Evolutionary conservation across 2,797 vertebrate genomes (phyloP), one percentile per base, ranked within the genome.

Genomic region (Heterohyrax brucei): DNA sequence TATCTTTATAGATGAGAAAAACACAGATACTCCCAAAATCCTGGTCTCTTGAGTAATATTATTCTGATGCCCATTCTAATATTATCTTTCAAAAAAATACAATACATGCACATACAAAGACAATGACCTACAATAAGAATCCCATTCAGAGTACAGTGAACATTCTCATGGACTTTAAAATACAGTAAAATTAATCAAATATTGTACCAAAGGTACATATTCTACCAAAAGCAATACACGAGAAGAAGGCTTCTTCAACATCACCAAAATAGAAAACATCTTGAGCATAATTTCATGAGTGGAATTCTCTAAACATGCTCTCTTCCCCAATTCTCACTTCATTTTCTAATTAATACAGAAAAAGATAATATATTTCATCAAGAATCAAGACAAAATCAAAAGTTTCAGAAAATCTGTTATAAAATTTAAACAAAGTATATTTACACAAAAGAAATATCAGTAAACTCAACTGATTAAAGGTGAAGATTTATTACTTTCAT

Each of bases 201-300:
- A 5, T 22, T n/a, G 0, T 73, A 33, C 62, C 7, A 78, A 53
- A 93, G 30, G 7, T 62, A 93, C n/a, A 93, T 87, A 84, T 78
- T 81, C 88, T 68, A 82, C 4, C 87, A 79, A 48, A 72, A 88
- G 3, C 22, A 56, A 44, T 78, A 72, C 21, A 10, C 48, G 21
- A 87, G 46, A 79, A 81, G 44, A 84, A 30, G 56, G 22, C 61
- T 73, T 61, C 44, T 59, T 92, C 30, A 92, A 68, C 30, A 70
- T 68, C 13, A 92, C n/a, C 70, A 95, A 93, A 97, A 84, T 0
- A 95, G 30, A 95, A 89, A 90, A 92, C 6, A 48, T 33, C n/a
- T 26, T 18, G 4, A 91, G 33, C 39, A 53, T 82, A 95, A 86
- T 48, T n/a, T 89, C 56, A 76, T 70, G 22, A 84, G 10, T 13